These are phyloP conservation scores for Astropecten irregularis DNA, from an alignment of 53 echinoderm and acorn worm species.

Conservation along the genomic window DNA sequence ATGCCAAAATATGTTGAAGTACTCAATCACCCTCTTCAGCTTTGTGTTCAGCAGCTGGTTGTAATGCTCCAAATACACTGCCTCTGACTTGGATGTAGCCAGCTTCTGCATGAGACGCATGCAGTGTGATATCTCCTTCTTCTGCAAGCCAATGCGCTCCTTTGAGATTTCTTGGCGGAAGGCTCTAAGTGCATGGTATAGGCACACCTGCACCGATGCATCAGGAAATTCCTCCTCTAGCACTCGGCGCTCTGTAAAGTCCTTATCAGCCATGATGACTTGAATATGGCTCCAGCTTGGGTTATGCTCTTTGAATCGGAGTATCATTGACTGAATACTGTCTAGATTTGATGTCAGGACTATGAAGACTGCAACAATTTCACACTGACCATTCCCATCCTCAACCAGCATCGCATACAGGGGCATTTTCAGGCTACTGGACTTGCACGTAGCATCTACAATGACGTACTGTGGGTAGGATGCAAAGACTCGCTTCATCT, in stretches of 20 bases:
- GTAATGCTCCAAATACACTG: not conserved
- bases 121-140: not conserved
- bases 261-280: constrained; percentile 59
- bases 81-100: not conserved
- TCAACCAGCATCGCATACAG: constrained; percentile 56
- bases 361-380: constrained; percentile 3
- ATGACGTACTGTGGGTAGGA: constrained; percentile 56
- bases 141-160: constrained; percentile 20
- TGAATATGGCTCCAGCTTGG: constrained; percentile 30
- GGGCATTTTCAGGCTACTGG: constrained; percentile 53
- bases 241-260: constrained; percentile 33
- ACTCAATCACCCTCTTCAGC: constrained; percentile 15
- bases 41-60: not conserved
- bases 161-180: constrained; percentile 43
- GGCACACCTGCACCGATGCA: constrained; percentile 51
- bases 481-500: constrained; percentile 34
- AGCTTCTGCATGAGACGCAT: not conserved
- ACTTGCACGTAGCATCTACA: constrained; percentile 63
- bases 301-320: constrained; percentile 47
- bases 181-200: constrained; percentile 51
- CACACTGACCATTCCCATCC: constrained; percentile 61
- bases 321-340: constrained; percentile 32
- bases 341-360: not conserved
- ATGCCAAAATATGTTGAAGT: constrained; percentile 46
- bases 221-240: not conserved